Conservation (phyloP, 1,140 invertebrate species). For the Copidosoma floridanum region DNA sequence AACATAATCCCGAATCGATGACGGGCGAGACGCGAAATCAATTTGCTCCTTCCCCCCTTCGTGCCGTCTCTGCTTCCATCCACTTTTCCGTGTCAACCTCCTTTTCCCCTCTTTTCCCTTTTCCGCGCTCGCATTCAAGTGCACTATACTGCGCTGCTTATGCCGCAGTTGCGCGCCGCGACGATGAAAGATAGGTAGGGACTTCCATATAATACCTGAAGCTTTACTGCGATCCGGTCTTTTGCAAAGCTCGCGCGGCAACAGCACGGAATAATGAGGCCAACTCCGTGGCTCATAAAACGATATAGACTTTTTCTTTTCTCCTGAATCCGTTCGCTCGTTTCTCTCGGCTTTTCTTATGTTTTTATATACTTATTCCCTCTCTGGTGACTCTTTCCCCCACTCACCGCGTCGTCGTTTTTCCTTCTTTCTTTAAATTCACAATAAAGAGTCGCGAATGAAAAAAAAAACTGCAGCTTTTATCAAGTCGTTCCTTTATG, state of each 20-base stretch:
- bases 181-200: slow-evolving; percentile 30
- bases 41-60: slow-evolving; percentile 36
- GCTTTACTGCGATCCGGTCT: slow-evolving; percentile 5
- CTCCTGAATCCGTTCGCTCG: too few species aligned
- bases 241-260: slow-evolving; percentile 13
- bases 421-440: too few species aligned
- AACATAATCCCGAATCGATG: slow-evolving; percentile 54
- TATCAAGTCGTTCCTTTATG: slow-evolving; percentile 1
- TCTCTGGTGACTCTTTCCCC: background rate
- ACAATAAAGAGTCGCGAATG: too few species aligned
- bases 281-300: slow-evolving; percentile 3
- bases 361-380: too few species aligned
- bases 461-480: too few species aligned
- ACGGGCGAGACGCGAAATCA: slow-evolving; percentile 48
- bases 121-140: background rate
- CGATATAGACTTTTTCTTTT: slow-evolving; percentile 2
- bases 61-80: background rate
- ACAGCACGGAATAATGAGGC: slow-evolving; percentile 24
- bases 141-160: background rate
- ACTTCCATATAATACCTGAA: too few species aligned
- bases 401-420: background rate
- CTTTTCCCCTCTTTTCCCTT: background rate
- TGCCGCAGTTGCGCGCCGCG: slow-evolving; percentile 6
- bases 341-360: too few species aligned
- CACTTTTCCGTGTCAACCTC: background rate